Evolutionary conservation across 2,113 vertebrate species (phyloP), one percentile per base, ranked within the genome.

Genomic region (Polypterus senegalus): DNA sequence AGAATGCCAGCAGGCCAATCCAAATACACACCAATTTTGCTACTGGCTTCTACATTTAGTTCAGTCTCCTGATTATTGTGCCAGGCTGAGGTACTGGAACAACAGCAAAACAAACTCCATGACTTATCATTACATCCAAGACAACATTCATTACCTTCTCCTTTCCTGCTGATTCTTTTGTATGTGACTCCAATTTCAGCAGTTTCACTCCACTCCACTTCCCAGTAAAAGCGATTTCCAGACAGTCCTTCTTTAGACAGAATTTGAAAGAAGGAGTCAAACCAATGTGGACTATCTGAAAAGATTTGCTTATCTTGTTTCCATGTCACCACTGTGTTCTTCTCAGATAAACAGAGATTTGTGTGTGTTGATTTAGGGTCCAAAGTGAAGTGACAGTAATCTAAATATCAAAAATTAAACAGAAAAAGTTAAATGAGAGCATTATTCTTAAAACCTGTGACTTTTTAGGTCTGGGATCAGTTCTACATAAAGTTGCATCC

Each of bases 51-150:
- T 5, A 57, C 59, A 1, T 74, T 72, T 59, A 97, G 77, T 59
- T 84, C 82, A 63, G 62, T 71, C 62, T 85, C 78, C 47, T 60
- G 61, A 66, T 82, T 85, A 5, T 88, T 74, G 77, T 98, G 92
- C 90, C 92, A 91, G 66, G 89, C 92, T 52, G 91, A 86, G 70
- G 87, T 87, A 2, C 89, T 76, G 1, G 86, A 83, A 71, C 90
- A 91, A 4, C 84, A 78, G 70, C 93, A 74, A 44, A 93, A 88
- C 59, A 98, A 80, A 52, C 93, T 94, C 96, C 96, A 98, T 0
- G 96, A 98, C 59, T 76, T 71, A 9, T 83, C 70, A 0, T 91
- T 93, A 48, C 91, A 86, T 64, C 80, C 80, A 6, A 82, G 57
- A 70, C 70, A 69, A 61, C 71, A 55, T 27, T 78, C 66, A 0